phyloP scores from a whole-genome alignment of 2,113 vertebrate species.

The Myotis yumanensis region DNA sequence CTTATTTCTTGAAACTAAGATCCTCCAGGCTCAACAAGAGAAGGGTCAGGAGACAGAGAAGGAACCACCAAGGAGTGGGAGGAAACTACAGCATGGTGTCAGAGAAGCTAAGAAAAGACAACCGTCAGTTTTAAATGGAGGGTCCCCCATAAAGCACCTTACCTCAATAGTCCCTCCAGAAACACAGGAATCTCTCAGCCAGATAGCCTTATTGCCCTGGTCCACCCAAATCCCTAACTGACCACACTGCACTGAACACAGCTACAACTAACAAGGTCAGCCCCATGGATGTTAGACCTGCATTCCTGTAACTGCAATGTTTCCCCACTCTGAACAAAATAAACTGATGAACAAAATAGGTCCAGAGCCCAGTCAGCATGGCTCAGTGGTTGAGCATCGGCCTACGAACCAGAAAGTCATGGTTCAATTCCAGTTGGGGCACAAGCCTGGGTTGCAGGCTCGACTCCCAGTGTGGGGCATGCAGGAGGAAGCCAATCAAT shows the following conservation, averaged over 20 bases:
- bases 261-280: not conserved
- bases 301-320: not conserved
- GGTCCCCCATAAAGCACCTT: not conserved
- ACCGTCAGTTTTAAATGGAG: not conserved
- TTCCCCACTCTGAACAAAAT: not conserved
- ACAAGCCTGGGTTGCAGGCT: no score
- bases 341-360: no score
- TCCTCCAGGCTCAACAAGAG: not conserved
- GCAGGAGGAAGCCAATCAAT: no score
- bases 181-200: not conserved
- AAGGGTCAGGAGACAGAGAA: not conserved
- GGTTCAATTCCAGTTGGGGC: no score
- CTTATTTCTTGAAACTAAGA: not conserved
- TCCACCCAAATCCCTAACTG: not conserved
- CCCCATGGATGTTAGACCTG: not conserved
- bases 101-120: not conserved
- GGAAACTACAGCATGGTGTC: not conserved
- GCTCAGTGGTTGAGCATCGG: no score
- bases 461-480: no score
- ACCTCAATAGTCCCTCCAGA: not conserved
- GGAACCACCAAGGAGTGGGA: no score
- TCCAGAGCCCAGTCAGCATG: no score
- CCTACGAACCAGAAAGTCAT: no score
- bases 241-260: not conserved
- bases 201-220: not conserved